Conservation (phyloP, 2,797 vertebrate genomes). For the Scolopax bukidnonensis region DNA sequence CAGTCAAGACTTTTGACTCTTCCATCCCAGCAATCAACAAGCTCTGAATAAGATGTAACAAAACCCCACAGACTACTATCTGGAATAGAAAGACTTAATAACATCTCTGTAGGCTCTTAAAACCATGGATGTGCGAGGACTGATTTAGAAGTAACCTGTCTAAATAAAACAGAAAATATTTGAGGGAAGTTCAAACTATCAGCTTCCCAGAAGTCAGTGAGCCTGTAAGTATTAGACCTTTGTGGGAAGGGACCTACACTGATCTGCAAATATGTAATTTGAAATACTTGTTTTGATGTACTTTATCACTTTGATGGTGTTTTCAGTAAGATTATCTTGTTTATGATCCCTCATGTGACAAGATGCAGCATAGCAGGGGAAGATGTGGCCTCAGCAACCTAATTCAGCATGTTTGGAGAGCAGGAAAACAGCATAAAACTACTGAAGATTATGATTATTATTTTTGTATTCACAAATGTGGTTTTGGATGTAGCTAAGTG, state of each 20-base stretch:
- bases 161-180: conserved; percentile 47
- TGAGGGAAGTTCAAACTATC: conserved; percentile 28
- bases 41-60: conserved; percentile 23
- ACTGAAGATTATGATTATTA: background rate
- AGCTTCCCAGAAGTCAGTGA: conserved; percentile 41
- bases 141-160: conserved; percentile 49
- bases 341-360: conserved; percentile 39
- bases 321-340: conserved; percentile 26
- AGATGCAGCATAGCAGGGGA: background rate
- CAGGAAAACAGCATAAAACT: background rate
- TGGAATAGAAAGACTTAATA: conserved; percentile 51
- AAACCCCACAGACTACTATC: conserved; percentile 21
- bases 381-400: background rate
- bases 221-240: conserved; percentile 52
- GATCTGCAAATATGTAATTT: conserved; percentile 55
- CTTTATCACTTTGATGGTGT: conserved; percentile 46
- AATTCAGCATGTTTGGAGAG: background rate
- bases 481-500: background rate
- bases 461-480: background rate
- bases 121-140: conserved; percentile 27
- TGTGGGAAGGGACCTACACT: conserved; percentile 55
- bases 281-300: conserved; percentile 54
- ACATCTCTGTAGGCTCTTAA: conserved; percentile 66
- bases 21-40: background rate
- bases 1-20: background rate